Base-by-base conservation (phyloP, 2,888 invertebrate species). In the Drosophila recens region DNA sequence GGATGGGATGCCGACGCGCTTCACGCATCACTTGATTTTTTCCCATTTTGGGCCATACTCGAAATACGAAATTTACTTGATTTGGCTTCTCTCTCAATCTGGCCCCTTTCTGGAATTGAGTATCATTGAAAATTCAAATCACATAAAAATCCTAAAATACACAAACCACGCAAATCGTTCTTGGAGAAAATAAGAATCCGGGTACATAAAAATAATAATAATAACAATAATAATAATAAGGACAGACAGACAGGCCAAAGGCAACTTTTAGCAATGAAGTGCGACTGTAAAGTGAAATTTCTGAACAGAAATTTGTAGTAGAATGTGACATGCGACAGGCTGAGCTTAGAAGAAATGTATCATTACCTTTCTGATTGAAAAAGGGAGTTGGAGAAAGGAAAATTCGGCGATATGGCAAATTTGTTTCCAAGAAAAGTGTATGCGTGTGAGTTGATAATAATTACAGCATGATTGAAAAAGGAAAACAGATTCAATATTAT, bases 71-170 rank as follows among this genome's bases (percentile, higher is more conserved):
- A 81, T 82, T 81, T 67, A 63, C 59, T 78, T 78, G 74, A 82
- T 80, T 84, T 73, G 67, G 65, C 63, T 68, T 27, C 33, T n/a
- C 54, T 58, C 57, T 58, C 40, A 30, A 23, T 40, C 49, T 27
- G 45, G 15, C 17, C 20, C 11, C 20, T n/a, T 30, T 27, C 42
- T 57, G 49, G 49, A 67, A 67, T 67, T 68, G 71, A 71, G 72
- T 80, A 76, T 76, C 89, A 88, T 90, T 88, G 85, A 78, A 75
- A 82, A 88, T 88, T 90, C 90, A 88, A 87, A 87, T 87, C 90
- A 87, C 90, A 90, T 74, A 85, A 75, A 80, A 80, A 87, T 80
- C 79, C 78, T 77, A 89, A 89, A 88, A 84, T 82, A 79, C 75
- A 90, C 82, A 89, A 85, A 79, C 72, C 79, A 82, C 75, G 70